Conservation (phyloP, 2,113 vertebrate species). For the Oenanthe melanoleuca region DNA sequence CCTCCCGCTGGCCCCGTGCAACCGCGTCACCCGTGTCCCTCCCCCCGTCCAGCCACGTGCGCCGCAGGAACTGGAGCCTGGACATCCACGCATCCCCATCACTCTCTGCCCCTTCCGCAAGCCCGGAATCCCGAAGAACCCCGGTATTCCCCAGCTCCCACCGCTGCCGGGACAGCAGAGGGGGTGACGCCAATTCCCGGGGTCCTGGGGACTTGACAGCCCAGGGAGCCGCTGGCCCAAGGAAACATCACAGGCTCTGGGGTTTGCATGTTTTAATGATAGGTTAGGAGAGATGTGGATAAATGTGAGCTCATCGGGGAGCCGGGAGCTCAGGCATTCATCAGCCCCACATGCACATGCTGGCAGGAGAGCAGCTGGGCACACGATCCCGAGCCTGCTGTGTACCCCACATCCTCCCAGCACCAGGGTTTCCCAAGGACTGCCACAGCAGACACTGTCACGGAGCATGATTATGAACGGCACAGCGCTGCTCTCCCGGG, state of each 20-base stretch:
- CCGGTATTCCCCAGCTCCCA: background rate
- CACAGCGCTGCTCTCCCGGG: background rate
- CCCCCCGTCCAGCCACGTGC: background rate
- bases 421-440: background rate
- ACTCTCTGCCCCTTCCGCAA: rapidly evolving
- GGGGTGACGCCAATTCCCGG: background rate
- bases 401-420: background rate
- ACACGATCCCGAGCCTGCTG: rapidly evolving
- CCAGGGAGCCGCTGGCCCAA: background rate
- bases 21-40: background rate
- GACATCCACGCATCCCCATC: rapidly evolving
- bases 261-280: conserved; percentile 49
- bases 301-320: background rate
- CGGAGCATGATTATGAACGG: background rate
- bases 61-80: rapidly evolving
- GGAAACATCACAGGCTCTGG: background rate
- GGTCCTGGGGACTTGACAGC: rapidly evolving
- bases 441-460: background rate
- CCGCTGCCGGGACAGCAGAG: background rate
- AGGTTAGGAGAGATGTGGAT: background rate
- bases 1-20: rapidly evolving
- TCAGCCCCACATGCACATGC: background rate
- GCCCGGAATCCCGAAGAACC: no score
- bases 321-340: background rate
- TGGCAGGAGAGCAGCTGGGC: background rate